phyloP scores from a whole-genome alignment of 2,113 vertebrate species.

The Otocyon megalotis region DNA sequence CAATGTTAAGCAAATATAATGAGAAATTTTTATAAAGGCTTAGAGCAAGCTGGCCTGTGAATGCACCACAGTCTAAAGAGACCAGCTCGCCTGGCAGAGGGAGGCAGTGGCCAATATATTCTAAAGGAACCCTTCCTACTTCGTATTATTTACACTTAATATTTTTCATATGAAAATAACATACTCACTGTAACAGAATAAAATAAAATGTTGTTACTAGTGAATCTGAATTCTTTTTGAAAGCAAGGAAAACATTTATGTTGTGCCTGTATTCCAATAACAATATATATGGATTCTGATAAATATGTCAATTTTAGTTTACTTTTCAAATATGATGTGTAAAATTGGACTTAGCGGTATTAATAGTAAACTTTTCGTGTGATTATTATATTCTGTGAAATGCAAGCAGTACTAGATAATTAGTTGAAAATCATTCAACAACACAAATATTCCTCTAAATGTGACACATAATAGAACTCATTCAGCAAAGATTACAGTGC shows the following conservation, averaged over 20 bases:
- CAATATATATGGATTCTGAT: slow-evolving; percentile 12
- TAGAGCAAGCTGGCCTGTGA: background rate
- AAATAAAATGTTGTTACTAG: background rate
- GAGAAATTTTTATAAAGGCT: background rate
- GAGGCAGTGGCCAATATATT: background rate
- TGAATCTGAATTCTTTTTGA: background rate
- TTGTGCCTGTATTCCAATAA: background rate
- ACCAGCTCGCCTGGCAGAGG: background rate
- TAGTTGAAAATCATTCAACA: slow-evolving; percentile 70
- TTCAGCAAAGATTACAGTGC: slow-evolving; percentile 65
- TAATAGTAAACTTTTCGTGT: slow-evolving; percentile 46
- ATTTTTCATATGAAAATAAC: slow-evolving; percentile 41
- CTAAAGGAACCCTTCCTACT: background rate
- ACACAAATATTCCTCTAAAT: slow-evolving; percentile 68
- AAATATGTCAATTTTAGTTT: slow-evolving; percentile 49
- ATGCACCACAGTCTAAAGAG: background rate
- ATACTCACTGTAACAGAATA: background rate
- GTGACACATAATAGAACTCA: slow-evolving; percentile 58
- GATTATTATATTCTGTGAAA: slow-evolving; percentile 60
- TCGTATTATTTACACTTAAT: background rate
- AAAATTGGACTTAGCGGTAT: slow-evolving; percentile 20
- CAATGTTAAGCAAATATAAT: background rate
- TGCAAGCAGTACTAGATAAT: slow-evolving; percentile 54
- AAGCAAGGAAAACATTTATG: background rate
- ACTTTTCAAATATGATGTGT: slow-evolving; percentile 15